phyloP scores from a whole-genome alignment of 2,797 vertebrate genomes.

The Lepus oiostolus region DNA sequence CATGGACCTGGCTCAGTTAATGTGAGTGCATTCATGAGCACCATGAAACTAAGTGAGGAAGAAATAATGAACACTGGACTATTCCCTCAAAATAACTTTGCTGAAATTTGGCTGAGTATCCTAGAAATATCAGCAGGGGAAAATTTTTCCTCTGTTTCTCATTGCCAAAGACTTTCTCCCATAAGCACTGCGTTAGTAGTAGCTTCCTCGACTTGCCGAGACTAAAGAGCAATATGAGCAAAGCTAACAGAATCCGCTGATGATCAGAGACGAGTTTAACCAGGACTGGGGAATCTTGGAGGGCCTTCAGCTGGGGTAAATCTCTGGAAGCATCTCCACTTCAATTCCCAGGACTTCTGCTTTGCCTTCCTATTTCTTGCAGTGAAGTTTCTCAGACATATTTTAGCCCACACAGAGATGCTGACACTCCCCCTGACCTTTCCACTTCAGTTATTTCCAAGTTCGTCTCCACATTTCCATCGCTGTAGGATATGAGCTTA shows the following conservation, averaged over 20 bases:
- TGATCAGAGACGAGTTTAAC: background rate
- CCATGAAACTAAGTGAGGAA: conserved; percentile 7
- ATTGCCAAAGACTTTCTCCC: conserved; percentile 32
- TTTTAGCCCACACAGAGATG: conserved; percentile 66
- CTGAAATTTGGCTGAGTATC: conserved; percentile 25
- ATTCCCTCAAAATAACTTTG: conserved; percentile 39
- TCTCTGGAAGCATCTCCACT: background rate
- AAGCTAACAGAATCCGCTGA: background rate
- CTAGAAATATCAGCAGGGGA: conserved; percentile 15
- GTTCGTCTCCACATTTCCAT: conserved; percentile 45
- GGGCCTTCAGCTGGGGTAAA: background rate
- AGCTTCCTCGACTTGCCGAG: background rate
- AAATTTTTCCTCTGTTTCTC: conserved; percentile 39
- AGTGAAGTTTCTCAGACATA: conserved; percentile 58
- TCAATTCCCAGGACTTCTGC: background rate
- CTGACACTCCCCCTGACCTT: conserved; percentile 65
- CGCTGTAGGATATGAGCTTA: conserved; percentile 50
- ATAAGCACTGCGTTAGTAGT: background rate
- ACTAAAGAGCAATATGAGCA: background rate
- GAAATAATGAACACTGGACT: background rate
- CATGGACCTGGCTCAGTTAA: background rate
- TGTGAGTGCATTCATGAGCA: conserved; percentile 9
- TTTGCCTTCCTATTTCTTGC: conserved; percentile 49
- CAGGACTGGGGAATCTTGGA: no score
- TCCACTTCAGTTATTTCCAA: conserved; percentile 65